Evolutionary conservation across 2,888 invertebrate species (phyloP), one percentile per base, ranked within the genome.

Genomic region (Agonopterix heracliana): DNA sequence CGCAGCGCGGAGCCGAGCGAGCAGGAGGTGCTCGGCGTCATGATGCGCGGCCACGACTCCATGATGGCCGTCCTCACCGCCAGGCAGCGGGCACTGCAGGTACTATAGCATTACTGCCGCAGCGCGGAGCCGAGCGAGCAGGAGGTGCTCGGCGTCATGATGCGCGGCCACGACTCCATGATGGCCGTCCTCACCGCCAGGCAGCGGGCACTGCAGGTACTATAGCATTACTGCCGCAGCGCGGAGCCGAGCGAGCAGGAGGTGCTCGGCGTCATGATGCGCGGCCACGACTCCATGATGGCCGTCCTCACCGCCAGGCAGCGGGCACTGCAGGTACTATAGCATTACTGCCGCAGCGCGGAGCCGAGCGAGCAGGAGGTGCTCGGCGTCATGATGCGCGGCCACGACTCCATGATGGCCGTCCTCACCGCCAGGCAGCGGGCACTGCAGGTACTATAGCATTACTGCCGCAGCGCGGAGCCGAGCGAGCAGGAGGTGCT

Each of bases 281-380:
- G 93, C 56, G 95, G 95, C 10, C 95, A 96, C 79, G 93, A 94
- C 68, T 92, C 94, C 45, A 94, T 96, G 92, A 91, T 93, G 90
- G 90, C 93, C 50, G 94, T 96, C 56, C 90, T 96, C 59, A 90
- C 91, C 38, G 92, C 91, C 45, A 81, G 97, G 13, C 92, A 93
- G 66, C 90, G 94, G 52, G 93, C 93, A 56, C 80, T 96, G 56
- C 94, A 95, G 85, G 92, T 95, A 52, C n/a, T n/a, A n/a, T n/a
- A n/a, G n/a, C n/a, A n/a, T n/a, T n/a, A n/a, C n/a, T n/a, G n/a
- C n/a, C n/a, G n/a, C n/a, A n/a, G 85, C 48, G 90, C 91, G 3
- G 92, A 93, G 74, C 92, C 94, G 85, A 94, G 94, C 50, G 96
- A 96, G 81, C 92, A 93, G 58, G 95, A 95, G 81, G 93, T 94